Evolutionary conservation across 2,888 invertebrate species (phyloP).

Genomic region (Pycnomerus fuliginosus): DNA sequence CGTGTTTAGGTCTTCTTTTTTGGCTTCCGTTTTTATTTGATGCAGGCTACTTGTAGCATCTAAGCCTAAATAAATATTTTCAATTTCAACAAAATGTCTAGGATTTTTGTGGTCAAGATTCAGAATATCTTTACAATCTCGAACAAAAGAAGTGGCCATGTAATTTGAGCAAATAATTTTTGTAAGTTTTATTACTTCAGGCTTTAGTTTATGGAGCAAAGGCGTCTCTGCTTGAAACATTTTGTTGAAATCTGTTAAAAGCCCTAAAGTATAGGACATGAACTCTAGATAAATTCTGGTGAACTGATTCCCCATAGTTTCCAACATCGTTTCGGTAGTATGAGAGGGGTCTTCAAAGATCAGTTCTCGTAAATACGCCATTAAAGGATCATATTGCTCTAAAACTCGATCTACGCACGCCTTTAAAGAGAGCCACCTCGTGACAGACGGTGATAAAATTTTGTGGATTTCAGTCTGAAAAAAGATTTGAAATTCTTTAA

Average conservation of each 20-base stretch:
- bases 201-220: slow-evolving; percentile 25
- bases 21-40: slow-evolving; percentile 1
- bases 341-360: slow-evolving; percentile 35
- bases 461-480: background rate
- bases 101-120: slow-evolving; percentile 8
- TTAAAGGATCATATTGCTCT: slow-evolving; percentile 23
- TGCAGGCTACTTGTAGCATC: slow-evolving; percentile 5
- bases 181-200: slow-evolving; percentile 17
- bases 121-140: no score
- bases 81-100: slow-evolving; percentile 1
- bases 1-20: no score
- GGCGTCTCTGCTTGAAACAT: slow-evolving; percentile 33
- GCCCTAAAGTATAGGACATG: slow-evolving; percentile 30
- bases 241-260: slow-evolving; percentile 32
- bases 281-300: slow-evolving; percentile 36
- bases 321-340: slow-evolving; percentile 29
- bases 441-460: background rate
- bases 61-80: slow-evolving; percentile 12
- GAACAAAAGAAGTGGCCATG: background rate
- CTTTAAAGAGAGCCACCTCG: slow-evolving; percentile 1
- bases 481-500: background rate
- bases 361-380: slow-evolving; percentile 33
- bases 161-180: slow-evolving; percentile 2
- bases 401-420: background rate
- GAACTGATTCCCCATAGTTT: slow-evolving; percentile 34